Percentiles rank a stretch among this genome's conserved stretches.
Evolutionary conservation across 2,797 vertebrate genomes (phyloP).

Genomic region (Varecia variegata): DNA sequence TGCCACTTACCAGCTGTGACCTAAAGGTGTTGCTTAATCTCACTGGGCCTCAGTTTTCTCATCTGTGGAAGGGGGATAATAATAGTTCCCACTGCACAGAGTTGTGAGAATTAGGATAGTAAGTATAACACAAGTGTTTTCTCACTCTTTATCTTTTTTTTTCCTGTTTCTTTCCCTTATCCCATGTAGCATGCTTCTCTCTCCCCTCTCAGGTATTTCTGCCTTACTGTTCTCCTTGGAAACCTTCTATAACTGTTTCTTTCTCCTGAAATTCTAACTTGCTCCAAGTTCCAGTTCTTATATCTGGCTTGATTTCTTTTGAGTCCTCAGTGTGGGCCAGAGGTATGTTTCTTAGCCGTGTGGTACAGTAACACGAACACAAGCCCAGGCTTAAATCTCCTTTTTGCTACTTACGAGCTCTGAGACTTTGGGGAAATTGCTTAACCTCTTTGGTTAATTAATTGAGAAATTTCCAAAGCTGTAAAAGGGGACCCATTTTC

Average conservation of each 20-base stretch:
- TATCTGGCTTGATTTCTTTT: background rate
- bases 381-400: background rate
- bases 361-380: background rate
- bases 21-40: background rate
- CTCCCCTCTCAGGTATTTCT: background rate
- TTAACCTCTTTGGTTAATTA: background rate
- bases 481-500: constrained; percentile 9
- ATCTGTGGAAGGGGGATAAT: background rate
- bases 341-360: background rate
- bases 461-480: constrained; percentile 25
- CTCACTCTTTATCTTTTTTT: background rate
- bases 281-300: background rate
- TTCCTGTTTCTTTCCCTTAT: background rate
- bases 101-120: background rate
- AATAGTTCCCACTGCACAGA: background rate
- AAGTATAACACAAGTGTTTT: background rate
- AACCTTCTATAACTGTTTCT: background rate
- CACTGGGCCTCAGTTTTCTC: background rate
- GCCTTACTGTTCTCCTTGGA: background rate
- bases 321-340: background rate
- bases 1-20: background rate
- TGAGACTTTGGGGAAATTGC: background rate
- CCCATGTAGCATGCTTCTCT: background rate
- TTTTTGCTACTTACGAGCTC: background rate
- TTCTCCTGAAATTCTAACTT: background rate